These are phyloP conservation scores for Bombus superbus DNA, from an alignment of 1,140 invertebrate species.

Conservation along the genomic window DNA sequence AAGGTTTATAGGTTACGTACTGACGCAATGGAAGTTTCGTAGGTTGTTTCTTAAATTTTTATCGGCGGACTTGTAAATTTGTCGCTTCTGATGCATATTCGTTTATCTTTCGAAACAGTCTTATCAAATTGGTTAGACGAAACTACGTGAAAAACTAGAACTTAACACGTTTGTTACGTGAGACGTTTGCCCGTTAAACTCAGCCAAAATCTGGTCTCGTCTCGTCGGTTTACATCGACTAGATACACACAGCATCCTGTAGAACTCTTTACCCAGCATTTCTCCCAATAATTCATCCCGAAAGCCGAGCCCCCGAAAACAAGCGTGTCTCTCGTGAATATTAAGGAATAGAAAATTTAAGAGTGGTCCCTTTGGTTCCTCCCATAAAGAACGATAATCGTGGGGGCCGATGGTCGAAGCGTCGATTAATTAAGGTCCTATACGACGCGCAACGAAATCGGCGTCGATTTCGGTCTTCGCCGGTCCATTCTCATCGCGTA, in stretches of 20 bases:
- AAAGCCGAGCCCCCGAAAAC: background rate
- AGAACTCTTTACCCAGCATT: background rate
- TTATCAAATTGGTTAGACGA: background rate
- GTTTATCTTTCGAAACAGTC: background rate
- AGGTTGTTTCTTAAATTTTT: background rate
- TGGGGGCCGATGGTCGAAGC: slow-evolving; percentile 18
- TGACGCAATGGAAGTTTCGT: background rate
- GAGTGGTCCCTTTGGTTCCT: background rate
- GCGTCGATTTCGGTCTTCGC: slow-evolving; percentile 16
- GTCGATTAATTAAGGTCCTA: slow-evolving; percentile 36
- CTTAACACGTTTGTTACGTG: too few species aligned
- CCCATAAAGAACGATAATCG: slow-evolving; percentile 49
- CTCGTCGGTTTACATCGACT: background rate
- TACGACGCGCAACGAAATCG: slow-evolving; percentile 22
- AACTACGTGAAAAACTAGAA: too few species aligned
- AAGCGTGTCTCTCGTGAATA: slow-evolving; percentile 22
- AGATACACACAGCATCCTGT: background rate
- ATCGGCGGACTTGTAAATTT: background rate
- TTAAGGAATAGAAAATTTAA: slow-evolving; percentile 54
- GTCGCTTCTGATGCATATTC: background rate
- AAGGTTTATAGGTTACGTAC: background rate
- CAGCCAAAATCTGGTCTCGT: background rate
- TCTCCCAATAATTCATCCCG: slow-evolving; percentile 3
- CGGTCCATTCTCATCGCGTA: background rate
- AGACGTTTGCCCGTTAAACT: background rate